Evolutionary conservation across 2,888 invertebrate genomes (phyloP).

Genomic region (Yponomeuta sedellus): DNA sequence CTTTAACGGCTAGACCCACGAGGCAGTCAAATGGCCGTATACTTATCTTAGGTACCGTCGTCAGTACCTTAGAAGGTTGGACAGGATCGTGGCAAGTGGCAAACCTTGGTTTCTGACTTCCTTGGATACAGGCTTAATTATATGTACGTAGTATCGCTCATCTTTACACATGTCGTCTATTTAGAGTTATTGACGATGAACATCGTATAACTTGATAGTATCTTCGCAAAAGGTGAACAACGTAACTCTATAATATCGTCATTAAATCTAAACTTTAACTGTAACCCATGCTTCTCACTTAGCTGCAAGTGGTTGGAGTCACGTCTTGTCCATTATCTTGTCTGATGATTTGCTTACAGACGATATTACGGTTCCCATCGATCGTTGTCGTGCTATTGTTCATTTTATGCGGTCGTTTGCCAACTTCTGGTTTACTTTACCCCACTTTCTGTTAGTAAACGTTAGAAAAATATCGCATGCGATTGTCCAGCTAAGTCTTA

Average conservation of each 20-base stretch:
- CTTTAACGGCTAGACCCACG: too few relatives aligned
- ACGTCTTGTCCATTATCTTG: conserved; percentile 46
- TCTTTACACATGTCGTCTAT: too few relatives aligned
- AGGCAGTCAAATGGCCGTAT: too few relatives aligned
- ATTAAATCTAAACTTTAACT: conserved; percentile 7
- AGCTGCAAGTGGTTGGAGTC: conserved; percentile 33
- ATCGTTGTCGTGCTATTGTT: conserved; percentile 25
- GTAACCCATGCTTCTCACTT: conserved; percentile 23
- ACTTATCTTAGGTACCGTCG: neutral
- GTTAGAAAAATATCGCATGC: neutral
- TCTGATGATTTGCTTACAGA: conserved; percentile 29
- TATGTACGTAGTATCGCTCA: too few relatives aligned
- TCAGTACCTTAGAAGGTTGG: neutral
- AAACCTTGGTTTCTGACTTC: too few relatives aligned
- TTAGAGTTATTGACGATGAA: neutral
- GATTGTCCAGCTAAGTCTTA: neutral
- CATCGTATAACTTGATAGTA: too few relatives aligned
- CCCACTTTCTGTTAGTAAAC: conserved; percentile 16
- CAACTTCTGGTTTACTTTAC: conserved; percentile 5
- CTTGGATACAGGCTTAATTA: too few relatives aligned
- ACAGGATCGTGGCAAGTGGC: too few relatives aligned
- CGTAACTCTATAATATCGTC: neutral
- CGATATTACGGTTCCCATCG: conserved; percentile 31
- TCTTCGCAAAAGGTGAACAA: neutral
- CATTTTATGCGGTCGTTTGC: conserved; percentile 15